Percentiles rank a stretch among this genome's conserved stretches.
These are phyloP conservation scores for Capromys pilorides DNA, from an alignment of 2,797 vertebrate genomes.

Conservation along the genomic window DNA sequence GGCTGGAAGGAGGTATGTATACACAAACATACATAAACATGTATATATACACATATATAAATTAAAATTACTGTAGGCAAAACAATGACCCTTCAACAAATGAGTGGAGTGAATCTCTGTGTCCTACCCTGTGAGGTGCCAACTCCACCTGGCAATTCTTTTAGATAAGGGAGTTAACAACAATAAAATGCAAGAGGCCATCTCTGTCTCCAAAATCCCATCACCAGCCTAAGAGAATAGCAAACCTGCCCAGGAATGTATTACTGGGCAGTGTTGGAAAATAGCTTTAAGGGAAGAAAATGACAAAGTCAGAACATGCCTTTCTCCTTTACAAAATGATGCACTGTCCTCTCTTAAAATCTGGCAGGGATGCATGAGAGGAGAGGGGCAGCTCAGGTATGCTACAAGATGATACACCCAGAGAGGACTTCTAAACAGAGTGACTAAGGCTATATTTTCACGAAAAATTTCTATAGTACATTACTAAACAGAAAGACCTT, in stretches of 20 bases:
- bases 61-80: neutral
- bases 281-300: neutral
- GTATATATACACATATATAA: neutral
- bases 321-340: neutral
- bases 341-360: neutral
- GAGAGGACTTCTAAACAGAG: neutral
- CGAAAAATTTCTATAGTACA: too few relatives aligned
- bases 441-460: too few relatives aligned
- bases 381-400: neutral
- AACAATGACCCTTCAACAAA: neutral
- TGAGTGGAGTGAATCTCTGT: neutral
- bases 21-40: neutral
- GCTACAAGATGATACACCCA: accelerated
- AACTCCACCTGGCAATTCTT: neutral
- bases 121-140: neutral
- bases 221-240: accelerated
- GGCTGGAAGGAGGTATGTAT: neutral
- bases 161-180: neutral
- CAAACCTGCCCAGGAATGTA: neutral
- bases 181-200: neutral
- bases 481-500: neutral
- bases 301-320: accelerated
- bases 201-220: neutral
- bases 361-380: neutral
- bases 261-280: neutral